Evolutionary conservation across 23 tunicate species (phyloP).

Genomic region (Phallusia fumigata): DNA sequence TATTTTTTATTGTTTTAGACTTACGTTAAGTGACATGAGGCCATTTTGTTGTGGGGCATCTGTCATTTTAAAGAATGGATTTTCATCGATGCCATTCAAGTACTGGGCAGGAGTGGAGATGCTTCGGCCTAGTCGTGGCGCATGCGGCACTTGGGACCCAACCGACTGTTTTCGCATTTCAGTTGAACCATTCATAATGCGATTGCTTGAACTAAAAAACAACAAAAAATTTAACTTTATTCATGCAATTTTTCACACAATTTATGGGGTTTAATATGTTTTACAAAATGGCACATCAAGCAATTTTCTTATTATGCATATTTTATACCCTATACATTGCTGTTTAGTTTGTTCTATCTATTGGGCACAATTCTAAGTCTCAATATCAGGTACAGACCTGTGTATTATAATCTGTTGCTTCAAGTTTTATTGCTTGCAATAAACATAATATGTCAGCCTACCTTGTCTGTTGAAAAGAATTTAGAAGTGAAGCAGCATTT

Average conservation of each 20-base stretch:
- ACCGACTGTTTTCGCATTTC: slow-evolving; percentile 19
- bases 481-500: slow-evolving; percentile 51
- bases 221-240: too few species aligned
- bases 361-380: too few species aligned
- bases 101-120: slow-evolving; percentile 80
- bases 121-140: slow-evolving; percentile 75
- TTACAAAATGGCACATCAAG: too few species aligned
- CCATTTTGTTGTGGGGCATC: slow-evolving; percentile 42
- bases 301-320: too few species aligned
- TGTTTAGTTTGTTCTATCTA: too few species aligned
- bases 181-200: slow-evolving; percentile 6
- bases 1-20: not conserved
- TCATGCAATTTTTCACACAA: too few species aligned
- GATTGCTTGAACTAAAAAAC: not conserved
- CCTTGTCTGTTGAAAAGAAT: slow-evolving; percentile 67
- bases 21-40: slow-evolving; percentile 39
- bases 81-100: slow-evolving; percentile 66
- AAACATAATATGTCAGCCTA: not conserved
- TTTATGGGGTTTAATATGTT: too few species aligned
- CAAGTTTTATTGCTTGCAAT: too few species aligned
- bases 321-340: too few species aligned
- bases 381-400: too few species aligned
- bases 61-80: slow-evolving; percentile 71
- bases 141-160: slow-evolving; percentile 26
- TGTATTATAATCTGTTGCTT: too few species aligned